Conservation (phyloP, 2,797 vertebrate species). For the Threskiornis aethiopicus region DNA sequence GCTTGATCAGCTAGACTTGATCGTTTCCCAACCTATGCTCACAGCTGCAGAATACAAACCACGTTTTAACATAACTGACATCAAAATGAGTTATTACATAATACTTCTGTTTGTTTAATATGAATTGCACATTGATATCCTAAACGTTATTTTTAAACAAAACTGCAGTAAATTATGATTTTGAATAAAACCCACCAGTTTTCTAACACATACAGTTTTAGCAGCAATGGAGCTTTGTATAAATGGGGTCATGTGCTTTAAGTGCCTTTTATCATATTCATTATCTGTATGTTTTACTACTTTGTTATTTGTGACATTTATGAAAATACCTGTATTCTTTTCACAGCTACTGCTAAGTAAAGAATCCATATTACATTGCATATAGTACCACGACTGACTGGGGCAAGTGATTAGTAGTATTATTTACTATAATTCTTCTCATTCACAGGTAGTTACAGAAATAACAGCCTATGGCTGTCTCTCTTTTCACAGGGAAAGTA, state of each 20-base stretch:
- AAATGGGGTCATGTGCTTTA: neutral
- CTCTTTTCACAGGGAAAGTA: neutral
- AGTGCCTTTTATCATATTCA: constrained; percentile 19
- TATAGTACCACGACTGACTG: constrained; percentile 1
- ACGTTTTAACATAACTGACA: constrained; percentile 46
- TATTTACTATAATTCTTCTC: constrained; percentile 12
- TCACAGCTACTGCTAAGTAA: constrained; percentile 23
- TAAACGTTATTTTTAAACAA: constrained; percentile 25
- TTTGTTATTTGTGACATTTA: constrained; percentile 26
- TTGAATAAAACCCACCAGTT: constrained; percentile 19
- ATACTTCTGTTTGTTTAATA: constrained; percentile 32
- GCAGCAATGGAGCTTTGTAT: neutral
- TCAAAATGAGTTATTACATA: constrained; percentile 28
- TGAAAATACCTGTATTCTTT: constrained; percentile 3
- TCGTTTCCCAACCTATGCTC: constrained; percentile 51
- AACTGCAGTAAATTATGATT: constrained; percentile 30
- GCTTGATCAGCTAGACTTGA: constrained; percentile 44
- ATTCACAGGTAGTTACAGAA: constrained; percentile 12
- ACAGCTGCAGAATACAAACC: constrained; percentile 58
- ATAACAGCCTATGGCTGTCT: neutral
- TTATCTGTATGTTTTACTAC: neutral
- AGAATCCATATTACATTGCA: neutral
- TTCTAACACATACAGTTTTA: constrained; percentile 30
- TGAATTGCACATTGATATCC: constrained; percentile 21
- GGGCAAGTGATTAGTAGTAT: neutral